Evolutionary conservation across 2,888 invertebrate genomes (phyloP), one percentile per base, ranked within the genome.

Genomic region (Cephus sareptanus): DNA sequence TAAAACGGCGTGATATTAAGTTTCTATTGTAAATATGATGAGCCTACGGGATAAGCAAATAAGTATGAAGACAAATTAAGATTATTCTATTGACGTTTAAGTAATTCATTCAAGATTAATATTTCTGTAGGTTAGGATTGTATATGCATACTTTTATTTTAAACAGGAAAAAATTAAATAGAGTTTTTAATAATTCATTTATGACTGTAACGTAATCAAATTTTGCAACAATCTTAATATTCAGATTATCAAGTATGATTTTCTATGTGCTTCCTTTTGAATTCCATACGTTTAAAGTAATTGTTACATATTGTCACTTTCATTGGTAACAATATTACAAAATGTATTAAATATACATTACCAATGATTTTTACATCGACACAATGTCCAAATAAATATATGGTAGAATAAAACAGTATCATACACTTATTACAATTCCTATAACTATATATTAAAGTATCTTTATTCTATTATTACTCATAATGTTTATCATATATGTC

Each of bases 21-120:
- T 13, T 71, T 34, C 12, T 71, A 77, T 75, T 77, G 71, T 76
- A 81, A 93, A 85, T 83, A 96, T 96, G 96, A 90, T 94, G 84
- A 94, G 94, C 75, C 91, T 96, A 90, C 94, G 95, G 75, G 95
- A 95, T 89, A 94, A 95, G 85, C 96, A 96, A 92, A 94, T 95
- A 88, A 95, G 95, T 95, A 92, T 92, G 94, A 89, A 75, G 23
- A 56, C 23, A 56, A 56, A 56, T 23, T 9, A 56, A 56, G 23
- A 56, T 56, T 56, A 9, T 56, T 56, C 23, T 56, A 23, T 56
- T 56, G 23, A 56, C 56, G 9, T 56, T 56, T 56, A 56, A 56
- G 56, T 56, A 23, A 23, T 56, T 56, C 6, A 56, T 56, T 56
- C 23, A 56, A 56, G 56, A 56, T 56, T 56, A 56, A 56, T 23